Evolutionary conservation across 2,797 vertebrate species (phyloP), one percentile per base, ranked within the genome.

Genomic region (Emys orbicularis): DNA sequence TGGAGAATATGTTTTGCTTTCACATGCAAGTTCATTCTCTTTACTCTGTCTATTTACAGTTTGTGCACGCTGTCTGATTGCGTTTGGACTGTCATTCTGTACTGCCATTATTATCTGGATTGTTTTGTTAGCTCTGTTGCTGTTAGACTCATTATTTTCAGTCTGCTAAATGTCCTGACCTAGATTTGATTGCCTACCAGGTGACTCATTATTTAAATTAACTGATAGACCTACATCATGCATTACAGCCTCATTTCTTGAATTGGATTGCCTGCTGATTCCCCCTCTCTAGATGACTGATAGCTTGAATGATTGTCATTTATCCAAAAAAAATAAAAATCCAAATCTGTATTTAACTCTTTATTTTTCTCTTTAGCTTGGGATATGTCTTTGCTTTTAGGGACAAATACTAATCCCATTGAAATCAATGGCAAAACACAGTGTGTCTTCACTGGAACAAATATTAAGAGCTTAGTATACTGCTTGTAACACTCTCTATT

Each of bases 121-220:
- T 96, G 97, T 93, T 93, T 95, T 97, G 95, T 97, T 96, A 98
- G 97, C 86, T 95, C 92, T 86, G 92, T 95, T 96, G 79, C 93
- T 95, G 94, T 97, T 97, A 93, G 93, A 92, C 84, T 97, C 95
- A 97, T 97, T 97, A 97, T 97, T 96, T 97, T 97, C 97, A 94
- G 92, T 85, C 92, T 97, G 93, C 91, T 96, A 96, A 97, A 96
- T 97, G 94, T 95, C 96, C 95, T 97, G 97, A 97, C 96, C 96
- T 97, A 97, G 96, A 97, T 97, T 95, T 97, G 97, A 97, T 97
- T 96, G 96, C 95, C 92, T 97, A 97, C 94, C 96, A 96, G 94
- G 94, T 97, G 97, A 97, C 92, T 97, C 97, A 95, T 98, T 97
- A 97, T 97, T 97, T 95, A 97, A 97, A 97, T 97, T 97, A 97